Base-by-base conservation (phyloP, 2,113 vertebrate genomes). In the Blennius ocellaris region DNA sequence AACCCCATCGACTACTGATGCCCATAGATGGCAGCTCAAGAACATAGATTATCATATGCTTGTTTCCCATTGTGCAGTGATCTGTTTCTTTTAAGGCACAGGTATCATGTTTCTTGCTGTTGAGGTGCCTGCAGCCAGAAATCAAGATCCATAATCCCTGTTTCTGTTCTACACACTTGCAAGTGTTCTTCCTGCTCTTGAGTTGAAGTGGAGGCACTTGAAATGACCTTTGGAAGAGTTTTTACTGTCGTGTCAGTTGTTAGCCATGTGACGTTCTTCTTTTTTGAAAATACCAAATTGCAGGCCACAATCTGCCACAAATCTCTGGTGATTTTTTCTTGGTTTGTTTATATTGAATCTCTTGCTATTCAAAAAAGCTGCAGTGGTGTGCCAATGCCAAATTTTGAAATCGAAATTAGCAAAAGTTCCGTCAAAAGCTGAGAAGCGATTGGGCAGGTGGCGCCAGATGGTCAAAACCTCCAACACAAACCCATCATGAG, bases 81-180 rank as follows among this genome's bases (percentile, higher is more conserved):
- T 63, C 43, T 43, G 40, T 38, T 52, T 44, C 40, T 21, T n/a
- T 51, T n/a, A 39, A 8, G 41, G 66, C 45, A 58, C 41, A 16
- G 61, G 76, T 71, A 66, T 92, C n/a, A 0, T 17, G 76, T 91
- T 89, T 78, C 85, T 85, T 54, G 11, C 11, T 17, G 47, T 47
- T 48, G 3, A 74, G 40, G 14, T 16, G 16, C 6, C 51, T 16
- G 47, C 3, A 11, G 75, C 54, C 21, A 45, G 78, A 59, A 70
- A 59, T 87, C 78, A 81, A 80, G 78, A 76, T 78, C 72, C 67
- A 59, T 80, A 71, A 88, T 87, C 80, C 67, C 74, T 47, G 54
- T 66, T 66, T 8, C 62, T 45, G 67, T 75, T 76, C 65, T 57
- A 6, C 47, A 30, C 21, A 30, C 21, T 30, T 30, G 21, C 21